Conservation (phyloP, 2,888 invertebrate genomes). For the Campaea margaritaria region DNA sequence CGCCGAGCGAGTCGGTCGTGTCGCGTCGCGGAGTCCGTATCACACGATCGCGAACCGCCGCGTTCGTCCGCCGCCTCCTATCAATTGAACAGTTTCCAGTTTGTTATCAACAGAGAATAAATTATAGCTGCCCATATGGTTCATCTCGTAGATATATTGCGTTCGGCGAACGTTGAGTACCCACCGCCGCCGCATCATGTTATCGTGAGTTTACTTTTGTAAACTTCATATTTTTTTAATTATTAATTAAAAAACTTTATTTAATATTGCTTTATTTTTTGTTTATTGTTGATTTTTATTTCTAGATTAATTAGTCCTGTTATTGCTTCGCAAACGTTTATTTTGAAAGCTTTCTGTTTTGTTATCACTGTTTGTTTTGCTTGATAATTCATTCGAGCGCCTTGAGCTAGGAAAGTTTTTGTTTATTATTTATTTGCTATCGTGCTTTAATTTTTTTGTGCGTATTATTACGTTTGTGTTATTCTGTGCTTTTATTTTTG, state of each 20-base stretch:
- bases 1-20: constrained; percentile 67
- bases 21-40: constrained; percentile 49
- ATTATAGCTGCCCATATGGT: constrained; percentile 90
- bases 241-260: constrained; percentile 9
- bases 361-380: constrained; percentile 43
- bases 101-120: constrained; percentile 65
- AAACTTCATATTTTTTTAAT: constrained; percentile 40
- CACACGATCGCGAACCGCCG: constrained; percentile 67
- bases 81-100: constrained; percentile 57
- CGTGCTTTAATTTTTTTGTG: not conserved
- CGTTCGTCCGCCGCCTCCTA: constrained; percentile 64
- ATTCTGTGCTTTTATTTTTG: not conserved
- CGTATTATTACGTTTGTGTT: not conserved
- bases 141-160: constrained; percentile 92
- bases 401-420: not conserved
- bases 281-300: constrained; percentile 44
- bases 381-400: constrained; percentile 21
- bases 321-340: constrained; percentile 1
- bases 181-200: constrained; percentile 86
- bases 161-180: constrained; percentile 92
- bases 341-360: constrained; percentile 3
- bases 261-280: no score
- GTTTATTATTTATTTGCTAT: constrained; percentile 3
- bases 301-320: constrained; percentile 28
- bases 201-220: constrained; percentile 88